Evolutionary conservation across 1,140 invertebrate species (phyloP).

Genomic region (Danaus plexippus): DNA sequence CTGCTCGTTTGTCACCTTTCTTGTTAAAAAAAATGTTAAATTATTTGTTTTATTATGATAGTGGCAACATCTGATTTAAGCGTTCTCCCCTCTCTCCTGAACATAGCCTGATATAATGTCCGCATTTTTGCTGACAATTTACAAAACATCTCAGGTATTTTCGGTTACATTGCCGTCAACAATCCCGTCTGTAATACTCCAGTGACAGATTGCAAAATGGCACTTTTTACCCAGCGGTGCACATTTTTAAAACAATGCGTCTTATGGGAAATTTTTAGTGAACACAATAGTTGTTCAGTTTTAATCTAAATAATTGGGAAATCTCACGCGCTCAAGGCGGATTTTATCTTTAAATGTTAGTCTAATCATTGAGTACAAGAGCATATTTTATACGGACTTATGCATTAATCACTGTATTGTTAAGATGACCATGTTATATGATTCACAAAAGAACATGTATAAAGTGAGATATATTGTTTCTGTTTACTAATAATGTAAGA

Average conservation of each 20-base stretch:
- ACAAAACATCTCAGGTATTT: constrained; percentile 5
- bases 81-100: too few relatives aligned
- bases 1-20: too few relatives aligned
- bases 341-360: constrained; percentile 18
- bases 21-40: too few relatives aligned
- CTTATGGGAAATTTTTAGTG: constrained; percentile 41
- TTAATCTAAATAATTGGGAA: constrained; percentile 45
- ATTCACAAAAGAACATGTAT: too few relatives aligned
- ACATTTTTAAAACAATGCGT: constrained; percentile 41
- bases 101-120: too few relatives aligned
- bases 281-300: constrained; percentile 36
- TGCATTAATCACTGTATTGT: too few relatives aligned
- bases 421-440: too few relatives aligned
- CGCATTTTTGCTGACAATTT: constrained; percentile 7
- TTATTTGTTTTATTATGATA: too few relatives aligned
- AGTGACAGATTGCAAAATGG: constrained; percentile 39
- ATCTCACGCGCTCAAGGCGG: constrained; percentile 21
- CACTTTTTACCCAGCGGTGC: constrained; percentile 40
- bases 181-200: constrained; percentile 8
- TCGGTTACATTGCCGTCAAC: constrained; percentile 10
- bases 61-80: too few relatives aligned
- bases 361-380: constrained; percentile 3
- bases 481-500: too few relatives aligned
- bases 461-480: too few relatives aligned
- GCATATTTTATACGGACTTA: too few relatives aligned